Base-by-base conservation (phyloP, 1,140 invertebrate species). In the Calephelis virginiensis region DNA sequence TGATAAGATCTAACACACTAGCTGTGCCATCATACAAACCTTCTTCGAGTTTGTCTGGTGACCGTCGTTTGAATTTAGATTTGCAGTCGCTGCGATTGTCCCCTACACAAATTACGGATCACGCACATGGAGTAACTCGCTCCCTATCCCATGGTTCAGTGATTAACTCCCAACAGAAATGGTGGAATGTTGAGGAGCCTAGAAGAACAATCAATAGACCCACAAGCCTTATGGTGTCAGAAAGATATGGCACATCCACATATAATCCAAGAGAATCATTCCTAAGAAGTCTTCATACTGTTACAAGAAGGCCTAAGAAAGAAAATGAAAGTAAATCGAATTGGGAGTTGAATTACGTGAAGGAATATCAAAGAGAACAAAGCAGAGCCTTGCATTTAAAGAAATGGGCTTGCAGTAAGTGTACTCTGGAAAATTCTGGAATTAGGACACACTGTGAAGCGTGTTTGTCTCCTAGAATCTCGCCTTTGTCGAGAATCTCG, bases 351-450 rank as follows among this genome's bases (percentile, higher is more conserved):
- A 90, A 92, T 73, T 90, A 90, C 66, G 81, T 89, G 5, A 90
- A 90, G 59, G 89, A 90, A 61, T 91, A 90, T 64, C 86, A 91
- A 67, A 83, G 80, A 59, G 89, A 91, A 61, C 84, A 90, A 59
- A 90, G 85, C 53, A 86, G 76, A 48, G 87, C 75, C 12, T 67
- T 90, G 43, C 84, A 89, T 77, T 73, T 87, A 73, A 89, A 90
- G 70, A 91, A 89, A 47, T 96, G 95, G 95, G 94, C 94, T 2
- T 96, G 95, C 79, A 93, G 93, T 68, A 95, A 95, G 77, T 96
- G 95, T 77, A 96, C 95, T 0, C 82, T 96, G 37, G 91, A 96
- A n/a, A 96, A 96, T 88, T 91, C 93, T 7, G 93, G 92, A 7
- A 91, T 93, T 8, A 92, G 93, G 60, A 92, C 93, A 5, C 94